Base-by-base conservation (phyloP, 2,888 invertebrate genomes). In the Habroteleia sp. region DNA sequence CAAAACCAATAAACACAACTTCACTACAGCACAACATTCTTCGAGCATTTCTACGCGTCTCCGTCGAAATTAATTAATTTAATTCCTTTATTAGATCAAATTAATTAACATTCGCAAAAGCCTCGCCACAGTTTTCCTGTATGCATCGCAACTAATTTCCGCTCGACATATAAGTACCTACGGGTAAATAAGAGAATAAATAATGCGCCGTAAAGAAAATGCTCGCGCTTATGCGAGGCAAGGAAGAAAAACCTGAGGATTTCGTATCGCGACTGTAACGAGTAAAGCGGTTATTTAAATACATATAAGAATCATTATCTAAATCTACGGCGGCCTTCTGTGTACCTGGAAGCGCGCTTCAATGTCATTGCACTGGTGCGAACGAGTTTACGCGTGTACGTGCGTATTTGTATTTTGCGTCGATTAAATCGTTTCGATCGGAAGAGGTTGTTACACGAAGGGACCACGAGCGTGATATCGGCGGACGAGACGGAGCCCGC, bases 391-490 rank as follows among this genome's bases (percentile, higher is more conserved):
- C 73, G 60, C 62, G 71, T 68, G 39, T 48, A 25, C 23, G 50
- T 27, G 46, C 56, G 72, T 62, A 72, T 66, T 74, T 69, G 65
- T 58, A 52, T 50, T 41, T 39, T 48, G 46, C 52, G 62, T 68
- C 68, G 75, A 81, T 83, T 82, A 82, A 83, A 82, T 82, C 77
- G 79, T 78, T 77, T 74, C 80, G 79, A 82, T 83, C 78, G 78
- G 79, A 78, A 83, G 79, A 79, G 79, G 78, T 83, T 79, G 80
- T 81, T 82, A 82, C 75, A 80, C 79, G 77, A 60, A 71, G 65
- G 68, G 78, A 74, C 76, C 76, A 73, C 68, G 79, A 80, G 76
- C 77, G 77, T 60, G 56, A 77, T 65, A 72, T 56, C 68, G 63
- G 56, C 52, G 74, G 71, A 72, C 73, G 76, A 68, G 77, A 60